These are phyloP conservation scores for Pantherophis guttatus DNA, from an alignment of 2,113 vertebrate genomes.

Conservation along the genomic window DNA sequence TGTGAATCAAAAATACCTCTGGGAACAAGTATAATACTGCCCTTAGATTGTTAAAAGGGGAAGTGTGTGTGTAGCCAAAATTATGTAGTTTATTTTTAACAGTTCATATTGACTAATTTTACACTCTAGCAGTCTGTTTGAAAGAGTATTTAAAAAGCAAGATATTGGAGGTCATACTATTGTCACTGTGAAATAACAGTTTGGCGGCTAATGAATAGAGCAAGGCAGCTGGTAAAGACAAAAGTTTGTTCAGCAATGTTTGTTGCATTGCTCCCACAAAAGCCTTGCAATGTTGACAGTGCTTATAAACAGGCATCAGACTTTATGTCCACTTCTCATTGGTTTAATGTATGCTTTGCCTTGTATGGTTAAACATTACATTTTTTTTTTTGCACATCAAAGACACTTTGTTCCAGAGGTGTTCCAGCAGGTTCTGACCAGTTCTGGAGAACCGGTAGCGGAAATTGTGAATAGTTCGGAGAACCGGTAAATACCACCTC, in stretches of 20 bases:
- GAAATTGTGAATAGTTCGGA: too few species aligned
- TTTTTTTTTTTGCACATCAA: neutral
- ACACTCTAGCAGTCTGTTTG: slow-evolving; percentile 6
- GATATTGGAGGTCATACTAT: neutral
- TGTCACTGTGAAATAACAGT: neutral
- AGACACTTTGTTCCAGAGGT: neutral
- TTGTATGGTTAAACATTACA: neutral
- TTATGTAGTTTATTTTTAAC: slow-evolving; percentile 33
- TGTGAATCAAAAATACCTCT: slow-evolving; percentile 36
- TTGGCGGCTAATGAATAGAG: neutral
- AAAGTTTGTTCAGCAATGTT: neutral
- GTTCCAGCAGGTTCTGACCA: too few species aligned
- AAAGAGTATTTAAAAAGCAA: neutral
- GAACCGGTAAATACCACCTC: too few species aligned
- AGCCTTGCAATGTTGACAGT: neutral
- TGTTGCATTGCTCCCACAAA: neutral
- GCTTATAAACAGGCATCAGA: neutral
- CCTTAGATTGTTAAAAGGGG: slow-evolving; percentile 5
- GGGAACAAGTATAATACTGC: slow-evolving; percentile 11
- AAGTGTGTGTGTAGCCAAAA: neutral
- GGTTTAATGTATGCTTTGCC: neutral
- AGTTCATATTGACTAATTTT: slow-evolving; percentile 7
- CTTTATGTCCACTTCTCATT: neutral
- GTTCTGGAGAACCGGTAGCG: too few species aligned
- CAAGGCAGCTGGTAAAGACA: neutral